Base-by-base conservation (phyloP, 2,888 invertebrate genomes). In the Lepidocyrtoides sp. region DNA sequence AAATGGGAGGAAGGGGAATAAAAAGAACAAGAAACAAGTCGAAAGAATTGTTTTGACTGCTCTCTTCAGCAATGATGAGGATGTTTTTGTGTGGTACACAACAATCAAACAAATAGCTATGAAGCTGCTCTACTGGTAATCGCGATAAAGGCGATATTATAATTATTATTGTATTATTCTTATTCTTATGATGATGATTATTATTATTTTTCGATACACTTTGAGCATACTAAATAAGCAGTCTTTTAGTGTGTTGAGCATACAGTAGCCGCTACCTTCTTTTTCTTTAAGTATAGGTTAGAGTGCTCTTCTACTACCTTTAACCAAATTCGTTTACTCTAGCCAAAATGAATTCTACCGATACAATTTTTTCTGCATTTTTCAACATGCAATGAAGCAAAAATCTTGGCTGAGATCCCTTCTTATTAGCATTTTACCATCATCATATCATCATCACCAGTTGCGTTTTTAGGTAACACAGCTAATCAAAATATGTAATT, bases 401-500 rank as follows among this genome's bases (percentile, higher is more conserved):
- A 57, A 82, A 83, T 89, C 89, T 89, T 89, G 89, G 89, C 89
- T 60, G 51, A 63, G 83, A 77, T 75, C 89, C 84, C 85, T 83
- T 63, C 83, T 44, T 63, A 66, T 81, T 81, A 81, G 81, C 81
- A 81, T 57, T 81, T 77, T 81, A 77, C 77, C 66, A 66, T 44
- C 57, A 36, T 17, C 60, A 81, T 81, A 81, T 81, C 60, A 81
- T 81, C 60, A 63, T 83, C 29, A 66, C 36, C 29, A 44, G 82
- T 57, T 77, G 60, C 54, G 41, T 57, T 91, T 91, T 87, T 91
- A 75, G 91, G 44, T 54, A 90, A 79, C 90, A 84, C 91, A 91
- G 83, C 91, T 91, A 91, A 91, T 91, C 91, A 91, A 91, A 91
- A 83, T 87, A 91, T 82, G 91, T 91, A 91, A 91, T 91, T 91